phyloP scores from a whole-genome alignment of 2,113 vertebrate genomes.

The Nothocercus julius region DNA sequence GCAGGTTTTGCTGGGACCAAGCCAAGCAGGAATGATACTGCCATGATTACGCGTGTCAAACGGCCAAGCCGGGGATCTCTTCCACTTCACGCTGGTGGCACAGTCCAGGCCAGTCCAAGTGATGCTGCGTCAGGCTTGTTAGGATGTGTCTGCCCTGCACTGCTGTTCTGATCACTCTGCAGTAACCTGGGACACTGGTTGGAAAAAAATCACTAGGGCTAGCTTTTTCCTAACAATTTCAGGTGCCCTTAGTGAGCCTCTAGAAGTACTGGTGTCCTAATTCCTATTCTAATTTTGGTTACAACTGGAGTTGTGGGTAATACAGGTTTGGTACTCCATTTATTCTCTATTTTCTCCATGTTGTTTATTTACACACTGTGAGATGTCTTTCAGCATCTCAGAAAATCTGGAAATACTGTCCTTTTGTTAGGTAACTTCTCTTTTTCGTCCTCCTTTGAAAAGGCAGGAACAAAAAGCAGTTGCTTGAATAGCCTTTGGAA shows the following conservation, averaged over 20 bases:
- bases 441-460: not conserved
- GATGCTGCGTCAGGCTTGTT: not conserved
- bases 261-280: not conserved
- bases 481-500: not conserved
- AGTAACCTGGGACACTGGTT: not conserved
- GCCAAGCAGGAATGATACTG: not conserved
- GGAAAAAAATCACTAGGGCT: not conserved
- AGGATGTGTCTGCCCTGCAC: not conserved
- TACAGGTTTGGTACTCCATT: not conserved
- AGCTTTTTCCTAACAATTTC: not conserved
- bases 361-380: not conserved
- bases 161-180: not conserved
- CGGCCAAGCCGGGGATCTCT: fast-evolving
- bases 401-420: not conserved
- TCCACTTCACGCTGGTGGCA: not conserved
- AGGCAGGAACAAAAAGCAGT: not conserved
- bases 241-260: not conserved
- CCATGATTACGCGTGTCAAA: not conserved
- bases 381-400: not conserved
- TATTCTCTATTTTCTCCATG: not conserved
- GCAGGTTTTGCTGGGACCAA: not conserved
- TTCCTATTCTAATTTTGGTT: not conserved
- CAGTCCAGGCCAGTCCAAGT: not conserved
- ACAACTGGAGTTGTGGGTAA: not conserved
- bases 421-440: not conserved